Conservation (phyloP, 2,888 invertebrate species). For the Heliconius sara region DNA sequence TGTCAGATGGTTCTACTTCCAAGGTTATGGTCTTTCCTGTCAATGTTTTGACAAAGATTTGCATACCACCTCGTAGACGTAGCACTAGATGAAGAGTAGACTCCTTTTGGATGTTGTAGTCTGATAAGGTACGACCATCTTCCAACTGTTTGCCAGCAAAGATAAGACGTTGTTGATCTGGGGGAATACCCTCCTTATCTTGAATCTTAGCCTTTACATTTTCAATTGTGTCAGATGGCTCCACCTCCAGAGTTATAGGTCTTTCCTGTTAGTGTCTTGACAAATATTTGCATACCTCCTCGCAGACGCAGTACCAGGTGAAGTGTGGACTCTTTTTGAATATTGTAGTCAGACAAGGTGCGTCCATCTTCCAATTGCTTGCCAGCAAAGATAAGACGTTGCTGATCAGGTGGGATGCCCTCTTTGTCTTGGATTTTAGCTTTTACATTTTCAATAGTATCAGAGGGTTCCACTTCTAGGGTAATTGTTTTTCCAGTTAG, state of each 20-base stretch:
- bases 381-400: neutral
- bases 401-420: neutral
- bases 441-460: neutral
- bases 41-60: slow-evolving; percentile 66
- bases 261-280: slow-evolving; percentile 42
- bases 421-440: neutral
- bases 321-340: neutral
- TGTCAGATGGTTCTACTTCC: slow-evolving; percentile 62
- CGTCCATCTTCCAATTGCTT: neutral
- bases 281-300: slow-evolving; percentile 36
- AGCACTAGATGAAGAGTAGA: slow-evolving; percentile 60
- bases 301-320: slow-evolving; percentile 27
- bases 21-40: slow-evolving; percentile 63
- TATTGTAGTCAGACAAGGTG: neutral
- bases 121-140: slow-evolving; percentile 61
- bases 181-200: slow-evolving; percentile 82
- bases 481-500: neutral
- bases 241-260: neutral
- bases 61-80: slow-evolving; percentile 67
- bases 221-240: neutral
- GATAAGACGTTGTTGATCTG: slow-evolving; percentile 63
- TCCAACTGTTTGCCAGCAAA: slow-evolving; percentile 57
- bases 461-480: neutral
- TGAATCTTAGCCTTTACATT: slow-evolving; percentile 72
- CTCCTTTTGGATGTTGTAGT: slow-evolving; percentile 65